Evolutionary conservation across 2,797 vertebrate species (phyloP).

Genomic region (Synaphobranchus kaupii): DNA sequence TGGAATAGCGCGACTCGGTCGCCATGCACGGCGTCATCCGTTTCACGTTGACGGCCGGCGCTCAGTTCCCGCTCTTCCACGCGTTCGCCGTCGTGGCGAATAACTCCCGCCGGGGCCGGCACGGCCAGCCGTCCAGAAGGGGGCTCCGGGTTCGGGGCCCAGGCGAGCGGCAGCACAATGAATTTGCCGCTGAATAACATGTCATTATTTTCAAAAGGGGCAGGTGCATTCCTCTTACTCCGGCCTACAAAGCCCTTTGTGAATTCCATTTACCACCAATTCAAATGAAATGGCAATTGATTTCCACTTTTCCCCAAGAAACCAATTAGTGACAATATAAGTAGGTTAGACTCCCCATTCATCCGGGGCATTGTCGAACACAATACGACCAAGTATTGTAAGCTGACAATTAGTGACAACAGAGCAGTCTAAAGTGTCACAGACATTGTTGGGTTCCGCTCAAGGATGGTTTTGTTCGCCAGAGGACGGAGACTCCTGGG

Average conservation of each 20-base stretch:
- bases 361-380: slow-evolving; percentile 16
- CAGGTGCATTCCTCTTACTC: slow-evolving; percentile 23
- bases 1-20: too few relatives aligned
- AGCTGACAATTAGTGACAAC: slow-evolving; percentile 33
- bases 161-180: background rate
- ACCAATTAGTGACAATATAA: slow-evolving; percentile 39
- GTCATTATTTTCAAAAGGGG: slow-evolving; percentile 26
- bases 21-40: too few relatives aligned
- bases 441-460: background rate
- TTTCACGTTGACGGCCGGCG: too few relatives aligned
- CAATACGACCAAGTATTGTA: slow-evolving; percentile 29
- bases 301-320: slow-evolving; percentile 32
- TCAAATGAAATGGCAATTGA: slow-evolving; percentile 26
- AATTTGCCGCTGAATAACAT: background rate
- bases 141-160: background rate
- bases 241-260: slow-evolving; percentile 21
- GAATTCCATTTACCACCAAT: slow-evolving; percentile 15
- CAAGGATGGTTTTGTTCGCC: slow-evolving; percentile 16
- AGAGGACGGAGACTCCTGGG: background rate
- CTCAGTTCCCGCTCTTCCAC: background rate
- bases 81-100: background rate
- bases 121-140: background rate
- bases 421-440: slow-evolving; percentile 27
- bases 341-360: slow-evolving; percentile 34
- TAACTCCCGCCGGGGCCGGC: background rate